Evolutionary conservation across 2,113 vertebrate species (phyloP).

Genomic region (Tricholaema leucomelas): DNA sequence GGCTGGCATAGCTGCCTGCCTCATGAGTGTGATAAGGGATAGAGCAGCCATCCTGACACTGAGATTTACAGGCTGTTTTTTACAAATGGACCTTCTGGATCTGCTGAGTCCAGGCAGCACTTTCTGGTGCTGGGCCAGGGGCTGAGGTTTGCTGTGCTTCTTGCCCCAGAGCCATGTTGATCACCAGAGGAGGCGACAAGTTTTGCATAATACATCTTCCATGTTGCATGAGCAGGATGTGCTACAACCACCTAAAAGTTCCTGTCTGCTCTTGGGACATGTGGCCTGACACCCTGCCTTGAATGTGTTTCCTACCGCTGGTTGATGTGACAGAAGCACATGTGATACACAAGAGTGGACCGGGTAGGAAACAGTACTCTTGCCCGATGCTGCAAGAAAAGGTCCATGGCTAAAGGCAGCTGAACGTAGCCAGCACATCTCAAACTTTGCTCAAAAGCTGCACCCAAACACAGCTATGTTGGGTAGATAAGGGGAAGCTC

Average conservation of each 20-base stretch:
- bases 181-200: not conserved
- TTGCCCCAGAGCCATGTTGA: fast-evolving
- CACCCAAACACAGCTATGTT: not conserved
- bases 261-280: not conserved
- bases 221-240: not conserved
- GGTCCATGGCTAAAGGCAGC: not conserved
- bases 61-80: not conserved
- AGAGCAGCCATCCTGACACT: not conserved
- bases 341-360: fast-evolving
- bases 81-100: not conserved
- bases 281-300: not conserved
- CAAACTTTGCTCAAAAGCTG: not conserved
- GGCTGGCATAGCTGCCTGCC: not conserved
- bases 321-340: not conserved
- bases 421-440: not conserved
- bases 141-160: not conserved
- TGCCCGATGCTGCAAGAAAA: not conserved
- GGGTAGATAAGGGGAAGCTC: not conserved
- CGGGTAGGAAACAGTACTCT: not conserved
- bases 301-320: not conserved
- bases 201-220: fast-evolving
- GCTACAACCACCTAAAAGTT: not conserved
- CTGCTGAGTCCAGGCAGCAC: not conserved
- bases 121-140: fast-evolving
- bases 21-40: fast-evolving